A percentile compares a stretch with the other conserved stretches of the same genome.
phyloP scores from a whole-genome alignment of 2,113 vertebrate species.

The Cygnus buccinator region DNA sequence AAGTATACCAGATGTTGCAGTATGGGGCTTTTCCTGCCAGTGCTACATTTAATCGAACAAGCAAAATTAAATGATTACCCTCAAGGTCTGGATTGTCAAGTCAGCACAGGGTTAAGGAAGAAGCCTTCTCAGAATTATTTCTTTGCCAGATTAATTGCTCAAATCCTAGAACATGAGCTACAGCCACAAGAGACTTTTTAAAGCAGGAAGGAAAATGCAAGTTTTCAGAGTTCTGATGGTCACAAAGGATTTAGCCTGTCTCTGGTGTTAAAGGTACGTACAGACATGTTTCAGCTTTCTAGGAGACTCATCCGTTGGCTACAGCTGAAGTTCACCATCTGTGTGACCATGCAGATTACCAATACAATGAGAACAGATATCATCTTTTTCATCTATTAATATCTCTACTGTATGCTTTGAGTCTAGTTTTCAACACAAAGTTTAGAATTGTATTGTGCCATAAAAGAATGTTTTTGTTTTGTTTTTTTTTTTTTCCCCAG shows the following conservation, averaged over 20 bases:
- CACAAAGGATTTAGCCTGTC: neutral
- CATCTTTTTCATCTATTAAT: neutral
- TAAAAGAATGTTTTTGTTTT: accelerated
- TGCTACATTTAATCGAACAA: neutral
- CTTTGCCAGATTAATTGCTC: neutral
- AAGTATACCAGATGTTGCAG: neutral
- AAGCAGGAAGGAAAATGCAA: neutral
- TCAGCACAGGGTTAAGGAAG: neutral
- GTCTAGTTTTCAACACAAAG: neutral
- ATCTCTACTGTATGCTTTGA: neutral
- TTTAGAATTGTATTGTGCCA: neutral
- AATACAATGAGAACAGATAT: neutral
- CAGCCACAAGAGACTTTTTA: neutral
- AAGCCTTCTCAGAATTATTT: neutral
- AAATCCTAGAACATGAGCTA: neutral
- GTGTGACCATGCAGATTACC: neutral
- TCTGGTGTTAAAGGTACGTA: neutral
- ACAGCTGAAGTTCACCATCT: neutral
- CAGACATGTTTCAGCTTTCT: neutral
- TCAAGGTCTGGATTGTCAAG: neutral
- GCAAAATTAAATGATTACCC: neutral
- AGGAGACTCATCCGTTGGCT: neutral
- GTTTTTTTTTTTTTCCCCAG: too few relatives aligned
- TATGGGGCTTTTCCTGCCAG: neutral
- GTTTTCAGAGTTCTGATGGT: neutral